Evolutionary conservation across 2,888 invertebrate species (phyloP).

Genomic region (Hyppa rectilinea): DNA sequence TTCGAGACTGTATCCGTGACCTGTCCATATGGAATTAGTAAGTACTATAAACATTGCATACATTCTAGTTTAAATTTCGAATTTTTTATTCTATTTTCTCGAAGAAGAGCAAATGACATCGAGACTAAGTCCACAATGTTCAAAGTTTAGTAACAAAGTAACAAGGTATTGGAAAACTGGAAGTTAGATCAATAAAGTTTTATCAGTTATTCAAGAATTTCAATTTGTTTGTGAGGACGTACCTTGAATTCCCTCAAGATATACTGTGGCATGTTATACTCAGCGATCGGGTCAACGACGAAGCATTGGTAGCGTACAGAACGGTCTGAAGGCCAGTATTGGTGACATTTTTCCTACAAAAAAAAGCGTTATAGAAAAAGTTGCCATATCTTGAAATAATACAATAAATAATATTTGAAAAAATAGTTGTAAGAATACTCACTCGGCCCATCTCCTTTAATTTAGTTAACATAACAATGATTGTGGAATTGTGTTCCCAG

Average conservation of each 20-base stretch:
- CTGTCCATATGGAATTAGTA: conserved; percentile 73
- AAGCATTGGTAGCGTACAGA: conserved; percentile 99
- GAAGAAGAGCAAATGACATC: conserved; percentile 33
- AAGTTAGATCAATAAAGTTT: conserved; percentile 58
- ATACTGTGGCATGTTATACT: conserved; percentile 99
- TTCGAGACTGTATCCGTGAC: conserved; percentile 94
- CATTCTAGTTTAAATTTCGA: conserved; percentile 10
- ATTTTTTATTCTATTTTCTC: conserved; percentile 20
- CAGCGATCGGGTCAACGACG: conserved; percentile 99
- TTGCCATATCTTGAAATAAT: no score
- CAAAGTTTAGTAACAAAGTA: conserved; percentile 47
- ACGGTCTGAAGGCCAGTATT: conserved; percentile 99
- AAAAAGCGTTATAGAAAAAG: conserved; percentile 29
- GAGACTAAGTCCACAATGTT: conserved; percentile 33
- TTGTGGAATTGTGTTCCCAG: conserved; percentile 99
- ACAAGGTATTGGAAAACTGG: conserved; percentile 51
- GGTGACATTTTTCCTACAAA: conserved; percentile 98
- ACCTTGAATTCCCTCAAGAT: conserved; percentile 99
- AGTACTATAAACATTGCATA: no score
- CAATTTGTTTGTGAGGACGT: conserved; percentile 52
- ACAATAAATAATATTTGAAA: neutral
- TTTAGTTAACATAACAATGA: conserved; percentile 99
- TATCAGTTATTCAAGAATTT: conserved; percentile 53
- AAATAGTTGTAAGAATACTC: conserved; percentile 78
- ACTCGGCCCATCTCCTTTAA: conserved; percentile 99